Percentiles rank a stretch among this genome's conserved stretches.
These are phyloP conservation scores for Heterochromis multidens DNA, from an alignment of 2,113 vertebrate species.

Conservation along the genomic window DNA sequence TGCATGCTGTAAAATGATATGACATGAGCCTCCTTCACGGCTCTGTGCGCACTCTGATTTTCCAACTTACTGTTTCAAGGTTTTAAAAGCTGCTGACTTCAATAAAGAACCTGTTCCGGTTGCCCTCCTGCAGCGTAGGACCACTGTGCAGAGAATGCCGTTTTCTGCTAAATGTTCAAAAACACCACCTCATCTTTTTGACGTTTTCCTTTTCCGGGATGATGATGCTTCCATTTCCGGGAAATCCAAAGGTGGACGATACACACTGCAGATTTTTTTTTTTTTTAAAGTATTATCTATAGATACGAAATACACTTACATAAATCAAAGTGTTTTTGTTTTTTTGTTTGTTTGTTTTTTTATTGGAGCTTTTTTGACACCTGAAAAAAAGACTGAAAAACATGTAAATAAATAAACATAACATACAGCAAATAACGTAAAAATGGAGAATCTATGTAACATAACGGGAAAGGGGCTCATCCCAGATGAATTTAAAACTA, in stretches of 20 bases:
- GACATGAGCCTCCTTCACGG: background rate
- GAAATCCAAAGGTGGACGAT: background rate
- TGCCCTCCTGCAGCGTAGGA: background rate
- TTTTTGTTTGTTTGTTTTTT: too few species aligned
- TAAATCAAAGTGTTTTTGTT: too few species aligned
- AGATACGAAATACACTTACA: too few species aligned
- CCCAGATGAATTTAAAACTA: background rate
- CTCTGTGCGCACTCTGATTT: background rate
- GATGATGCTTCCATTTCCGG: background rate
- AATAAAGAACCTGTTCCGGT: background rate
- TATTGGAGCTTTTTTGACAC: too few species aligned
- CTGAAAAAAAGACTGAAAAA: too few species aligned
- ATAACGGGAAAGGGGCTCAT: background rate
- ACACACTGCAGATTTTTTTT: too few species aligned
- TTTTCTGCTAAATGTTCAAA: conserved; percentile 31
- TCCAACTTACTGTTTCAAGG: conserved; percentile 2
- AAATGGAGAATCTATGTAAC: background rate
- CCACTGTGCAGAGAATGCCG: background rate
- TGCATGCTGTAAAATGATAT: background rate
- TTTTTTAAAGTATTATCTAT: too few species aligned
- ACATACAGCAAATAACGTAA: background rate
- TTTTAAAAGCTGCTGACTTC: background rate
- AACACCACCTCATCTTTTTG: conserved; percentile 25
- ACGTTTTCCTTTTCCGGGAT: conserved; percentile 28
- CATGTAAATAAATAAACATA: too few species aligned